Percentiles rank a stretch among this genome's conserved stretches.
These are phyloP conservation scores for Anadara kagoshimensis DNA, from an alignment of 1,140 invertebrate species.

Conservation along the genomic window DNA sequence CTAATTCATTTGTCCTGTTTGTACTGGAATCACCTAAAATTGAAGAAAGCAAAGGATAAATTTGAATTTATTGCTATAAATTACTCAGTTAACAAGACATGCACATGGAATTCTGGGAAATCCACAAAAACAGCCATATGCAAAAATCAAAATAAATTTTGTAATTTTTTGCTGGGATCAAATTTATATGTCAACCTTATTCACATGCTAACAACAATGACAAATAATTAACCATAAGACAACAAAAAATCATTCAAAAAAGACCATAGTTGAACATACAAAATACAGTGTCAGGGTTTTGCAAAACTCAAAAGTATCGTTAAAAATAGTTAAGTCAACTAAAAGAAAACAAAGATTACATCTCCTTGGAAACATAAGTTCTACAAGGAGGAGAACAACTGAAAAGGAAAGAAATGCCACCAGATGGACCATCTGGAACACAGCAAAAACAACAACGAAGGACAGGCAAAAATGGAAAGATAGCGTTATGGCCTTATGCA, in stretches of 20 bases:
- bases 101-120: not conserved
- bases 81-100: not conserved
- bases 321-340: not conserved
- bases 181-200: too few species aligned
- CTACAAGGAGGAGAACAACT: not conserved
- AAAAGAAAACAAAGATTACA: not conserved
- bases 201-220: too few species aligned
- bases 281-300: too few species aligned
- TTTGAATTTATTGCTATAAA: not conserved
- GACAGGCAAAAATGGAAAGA: too few species aligned
- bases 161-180: too few species aligned
- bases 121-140: too few species aligned
- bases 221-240: too few species aligned
- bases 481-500: too few species aligned
- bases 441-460: constrained; percentile 12
- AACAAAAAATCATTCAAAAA: too few species aligned
- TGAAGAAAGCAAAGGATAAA: not conserved
- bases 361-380: not conserved
- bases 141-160: too few species aligned
- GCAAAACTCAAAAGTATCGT: not conserved
- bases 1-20: constrained; percentile 45
- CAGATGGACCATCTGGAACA: not conserved
- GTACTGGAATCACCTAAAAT: constrained; percentile 22
- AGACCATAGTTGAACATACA: too few species aligned
- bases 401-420: not conserved